phyloP scores from a whole-genome alignment of 2,888 invertebrate genomes.

The Hypena proboscidalis region DNA sequence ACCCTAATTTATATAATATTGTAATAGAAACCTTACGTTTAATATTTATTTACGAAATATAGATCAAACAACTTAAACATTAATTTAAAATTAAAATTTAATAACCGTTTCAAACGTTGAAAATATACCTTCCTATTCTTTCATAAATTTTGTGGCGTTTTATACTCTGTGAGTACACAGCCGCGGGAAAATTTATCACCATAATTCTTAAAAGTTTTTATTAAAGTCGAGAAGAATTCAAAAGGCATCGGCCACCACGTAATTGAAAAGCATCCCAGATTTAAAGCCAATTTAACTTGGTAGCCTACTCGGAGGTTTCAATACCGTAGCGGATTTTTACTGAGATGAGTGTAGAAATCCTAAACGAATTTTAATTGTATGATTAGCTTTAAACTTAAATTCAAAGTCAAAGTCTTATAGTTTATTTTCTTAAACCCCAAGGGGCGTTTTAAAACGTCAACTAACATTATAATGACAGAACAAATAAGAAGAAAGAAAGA shows the following conservation, averaged over 20 bases:
- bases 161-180: conserved; percentile 10
- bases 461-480: too few species aligned
- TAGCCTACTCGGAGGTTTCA: conserved; percentile 45
- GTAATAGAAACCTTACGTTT: too few species aligned
- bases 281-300: conserved; percentile 60
- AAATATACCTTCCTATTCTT: background rate
- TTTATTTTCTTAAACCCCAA: too few species aligned
- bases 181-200: conserved; percentile 12
- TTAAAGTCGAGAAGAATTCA: conserved; percentile 26
- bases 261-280: conserved; percentile 50
- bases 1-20: too few species aligned
- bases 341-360: conserved; percentile 25
- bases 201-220: conserved; percentile 24
- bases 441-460: too few species aligned
- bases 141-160: conserved; percentile 5
- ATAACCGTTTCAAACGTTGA: background rate
- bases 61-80: background rate
- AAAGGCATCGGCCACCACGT: conserved; percentile 33
- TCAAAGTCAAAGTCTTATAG: too few species aligned
- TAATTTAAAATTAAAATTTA: conserved; percentile 1
- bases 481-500: too few species aligned
- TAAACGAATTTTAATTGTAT: conserved; percentile 19
- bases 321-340: conserved; percentile 32
- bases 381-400: too few species aligned
- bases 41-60: conserved; percentile 1